Conservation (phyloP, 92 coral and sea anemone species). For the Palythoa heliodiscus region DNA sequence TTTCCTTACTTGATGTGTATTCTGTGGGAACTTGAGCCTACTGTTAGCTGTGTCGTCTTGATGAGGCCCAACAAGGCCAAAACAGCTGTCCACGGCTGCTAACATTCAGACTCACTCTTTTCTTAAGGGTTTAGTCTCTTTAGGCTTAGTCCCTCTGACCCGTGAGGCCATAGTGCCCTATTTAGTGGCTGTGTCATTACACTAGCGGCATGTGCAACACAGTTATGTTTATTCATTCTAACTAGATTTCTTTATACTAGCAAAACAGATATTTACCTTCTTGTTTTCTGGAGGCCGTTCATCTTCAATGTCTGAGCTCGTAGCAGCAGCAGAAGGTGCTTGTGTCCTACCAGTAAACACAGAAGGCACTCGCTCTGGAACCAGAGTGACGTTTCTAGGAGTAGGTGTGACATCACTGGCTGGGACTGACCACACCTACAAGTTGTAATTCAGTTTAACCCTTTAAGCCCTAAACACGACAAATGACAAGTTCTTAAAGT, state of each 20-base stretch:
- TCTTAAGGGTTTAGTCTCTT: too few species aligned
- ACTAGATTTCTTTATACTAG: background rate
- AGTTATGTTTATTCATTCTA: background rate
- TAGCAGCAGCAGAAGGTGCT: background rate
- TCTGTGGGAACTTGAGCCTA: too few species aligned
- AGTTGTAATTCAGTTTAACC: background rate
- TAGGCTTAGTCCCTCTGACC: too few species aligned
- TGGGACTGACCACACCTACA: slow-evolving; percentile 83
- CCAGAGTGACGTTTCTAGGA: slow-evolving; percentile 69
- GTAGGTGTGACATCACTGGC: slow-evolving; percentile 58
- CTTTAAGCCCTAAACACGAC: too few species aligned
- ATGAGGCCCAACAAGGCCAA: too few species aligned
- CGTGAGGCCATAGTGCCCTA: too few species aligned
- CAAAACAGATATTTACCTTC: background rate
- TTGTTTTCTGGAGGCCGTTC: slow-evolving; percentile 36
- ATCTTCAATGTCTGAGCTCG: slow-evolving; percentile 7
- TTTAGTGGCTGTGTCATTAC: too few species aligned
- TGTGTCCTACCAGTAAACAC: slow-evolving; percentile 57
- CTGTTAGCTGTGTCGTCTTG: too few species aligned
- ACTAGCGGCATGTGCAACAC: background rate
- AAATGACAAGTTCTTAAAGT: too few species aligned
- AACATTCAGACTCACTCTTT: too few species aligned
- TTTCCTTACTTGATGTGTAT: too few species aligned
- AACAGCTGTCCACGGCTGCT: too few species aligned
- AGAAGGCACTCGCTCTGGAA: slow-evolving; percentile 75